A percentile compares a stretch with the other conserved stretches of the same genome.
Evolutionary conservation across 2,113 vertebrate genomes (phyloP).

Genomic region (Halichoeres trimaculatus): DNA sequence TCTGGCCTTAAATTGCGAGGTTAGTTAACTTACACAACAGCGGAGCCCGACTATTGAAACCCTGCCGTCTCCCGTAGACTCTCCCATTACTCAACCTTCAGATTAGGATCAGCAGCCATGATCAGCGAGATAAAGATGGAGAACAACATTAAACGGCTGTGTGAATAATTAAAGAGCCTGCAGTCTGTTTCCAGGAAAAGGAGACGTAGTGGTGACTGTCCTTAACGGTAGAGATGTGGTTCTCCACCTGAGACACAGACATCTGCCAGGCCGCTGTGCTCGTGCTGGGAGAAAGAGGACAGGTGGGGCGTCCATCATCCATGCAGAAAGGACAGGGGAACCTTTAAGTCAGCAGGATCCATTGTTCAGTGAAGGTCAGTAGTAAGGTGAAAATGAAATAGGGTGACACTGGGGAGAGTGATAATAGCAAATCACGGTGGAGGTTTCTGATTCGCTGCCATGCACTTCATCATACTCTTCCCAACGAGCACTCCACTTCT

Average conservation of each 20-base stretch:
- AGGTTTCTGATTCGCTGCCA: constrained; percentile 72
- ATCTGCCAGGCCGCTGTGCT: constrained; percentile 27
- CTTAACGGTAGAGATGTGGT: constrained; percentile 10
- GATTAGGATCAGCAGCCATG: constrained; percentile 60
- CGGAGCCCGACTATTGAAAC: constrained; percentile 26
- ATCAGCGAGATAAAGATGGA: constrained; percentile 51
- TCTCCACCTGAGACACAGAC: constrained; percentile 18
- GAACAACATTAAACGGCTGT: constrained; percentile 46
- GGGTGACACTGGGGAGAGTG: constrained; percentile 74
- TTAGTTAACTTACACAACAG: constrained; percentile 38
- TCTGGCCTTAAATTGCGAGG: constrained; percentile 3
- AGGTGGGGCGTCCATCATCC: constrained; percentile 74
- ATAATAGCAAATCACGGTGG: constrained; percentile 76
- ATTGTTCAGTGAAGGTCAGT: constrained; percentile 85
- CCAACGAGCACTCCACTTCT: constrained; percentile 39
- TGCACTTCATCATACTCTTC: constrained; percentile 43
- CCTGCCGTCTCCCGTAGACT: constrained; percentile 54
- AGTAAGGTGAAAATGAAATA: constrained; percentile 81
- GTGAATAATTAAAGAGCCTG: constrained; percentile 68
- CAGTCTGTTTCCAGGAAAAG: constrained; percentile 48
- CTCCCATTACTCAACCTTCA: constrained; percentile 64
- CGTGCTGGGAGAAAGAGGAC: constrained; percentile 56
- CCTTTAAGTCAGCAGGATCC: constrained; percentile 79
- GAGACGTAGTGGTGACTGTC: neutral
- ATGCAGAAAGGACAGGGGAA: constrained; percentile 73